Evolutionary conservation across 1,140 invertebrate species (phyloP).

Genomic region (Magallana angulata): DNA sequence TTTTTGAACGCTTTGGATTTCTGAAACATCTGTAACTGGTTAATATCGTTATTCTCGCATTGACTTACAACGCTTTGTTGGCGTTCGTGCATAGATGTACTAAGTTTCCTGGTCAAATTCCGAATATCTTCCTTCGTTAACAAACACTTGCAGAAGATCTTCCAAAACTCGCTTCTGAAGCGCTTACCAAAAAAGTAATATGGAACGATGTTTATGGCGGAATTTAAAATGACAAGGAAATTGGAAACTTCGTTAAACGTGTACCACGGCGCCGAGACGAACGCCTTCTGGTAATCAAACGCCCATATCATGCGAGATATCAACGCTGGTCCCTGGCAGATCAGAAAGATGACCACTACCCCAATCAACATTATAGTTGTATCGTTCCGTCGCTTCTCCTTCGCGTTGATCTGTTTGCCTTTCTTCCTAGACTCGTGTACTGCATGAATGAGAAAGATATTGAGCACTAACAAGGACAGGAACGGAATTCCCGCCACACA

Average conservation of each 20-base stretch:
- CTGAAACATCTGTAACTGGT: conserved; percentile 61
- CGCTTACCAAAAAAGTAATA: conserved; percentile 79
- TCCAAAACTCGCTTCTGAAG: conserved; percentile 77
- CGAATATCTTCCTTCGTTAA: conserved; percentile 71
- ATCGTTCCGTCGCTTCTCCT: conserved; percentile 77
- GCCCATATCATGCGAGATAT: conserved; percentile 77
- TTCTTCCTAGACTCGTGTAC: conserved; percentile 75
- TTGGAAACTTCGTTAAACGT: conserved; percentile 77
- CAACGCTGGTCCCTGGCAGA: conserved; percentile 78
- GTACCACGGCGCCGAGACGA: conserved; percentile 57
- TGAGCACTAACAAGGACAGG: conserved; percentile 75
- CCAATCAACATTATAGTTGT: conserved; percentile 79
- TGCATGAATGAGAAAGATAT: conserved; percentile 77
- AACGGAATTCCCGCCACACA: conserved; percentile 78
- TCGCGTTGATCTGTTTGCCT: conserved; percentile 74
- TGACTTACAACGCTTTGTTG: conserved; percentile 56
- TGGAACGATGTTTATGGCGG: conserved; percentile 79
- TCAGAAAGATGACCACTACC: conserved; percentile 77
- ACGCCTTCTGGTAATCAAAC: conserved; percentile 63
- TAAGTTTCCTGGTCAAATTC: conserved; percentile 66
- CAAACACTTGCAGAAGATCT: conserved; percentile 73
- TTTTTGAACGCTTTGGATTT: conserved; percentile 14
- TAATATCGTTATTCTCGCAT: conserved; percentile 52
- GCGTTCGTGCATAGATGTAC: conserved; percentile 65
- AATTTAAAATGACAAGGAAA: conserved; percentile 78